Evolutionary conservation across 1,140 invertebrate genomes (phyloP), one percentile per base, ranked within the genome.

Genomic region (Aethina tumida): DNA sequence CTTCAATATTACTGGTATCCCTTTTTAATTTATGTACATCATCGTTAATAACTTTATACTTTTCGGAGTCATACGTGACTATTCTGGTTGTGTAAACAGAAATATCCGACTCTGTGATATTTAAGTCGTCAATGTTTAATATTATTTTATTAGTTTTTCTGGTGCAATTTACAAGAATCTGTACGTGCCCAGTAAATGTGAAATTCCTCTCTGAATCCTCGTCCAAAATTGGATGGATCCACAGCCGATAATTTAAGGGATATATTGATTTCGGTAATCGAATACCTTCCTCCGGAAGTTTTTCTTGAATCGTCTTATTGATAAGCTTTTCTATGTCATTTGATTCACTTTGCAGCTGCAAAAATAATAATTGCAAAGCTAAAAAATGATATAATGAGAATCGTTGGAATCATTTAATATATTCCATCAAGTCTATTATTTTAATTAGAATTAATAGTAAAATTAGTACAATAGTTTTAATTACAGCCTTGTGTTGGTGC

Each of bases 291-390:
- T 49, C 38, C 9, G 39, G 13, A 10, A 35, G 27, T 29, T 45
- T 37, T 32, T 47, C 44, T 36, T 52, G 46, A n/a, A 59, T 44
- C 2, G 49, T 50, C 28, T 59, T 48, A 16, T 56, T 56, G 5
- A 59, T 28, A 7, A 57, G 41, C 38, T 49, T 40, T 40, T 58
- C 55, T 6, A 58, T 54, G 21, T 58, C 55, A 28, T 47, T 52
- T 31, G 5, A 28, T 31, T 49, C 50, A 16, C 32, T 41, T 39
- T 44, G 43, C 3, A 52, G 24, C 50, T 52, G 14, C 2, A 41
- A 39, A 17, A 38, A 34, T 39, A 16, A 15, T 18, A 3, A 35
- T 15, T 29, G n/a, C n/a, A n/a, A n/a, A n/a, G n/a, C n/a, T n/a
- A n/a, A n/a, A n/a, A n/a, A n/a, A n/a, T n/a, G n/a, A n/a, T n/a